Evolutionary conservation across 2,888 invertebrate species (phyloP), one percentile per base, ranked within the genome.

Genomic region (Cryptus armator): DNA sequence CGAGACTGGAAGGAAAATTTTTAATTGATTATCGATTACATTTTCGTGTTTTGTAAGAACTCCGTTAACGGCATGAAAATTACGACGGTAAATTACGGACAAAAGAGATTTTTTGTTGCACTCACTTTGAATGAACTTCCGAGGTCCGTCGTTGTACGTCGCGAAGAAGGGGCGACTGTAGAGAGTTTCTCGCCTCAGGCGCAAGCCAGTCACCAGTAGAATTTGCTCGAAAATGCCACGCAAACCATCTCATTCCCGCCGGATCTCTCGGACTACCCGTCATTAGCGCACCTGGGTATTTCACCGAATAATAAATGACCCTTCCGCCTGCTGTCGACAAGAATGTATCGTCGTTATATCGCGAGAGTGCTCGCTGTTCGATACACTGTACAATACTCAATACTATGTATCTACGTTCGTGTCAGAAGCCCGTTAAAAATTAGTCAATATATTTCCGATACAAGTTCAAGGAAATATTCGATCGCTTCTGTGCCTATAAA

Each of bases 241-340:
- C 78, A 37, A 71, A 71, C 64, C 9, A 9, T 79, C 62, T 64
- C 71, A n/a, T 51, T 12, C 62, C 37, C 62, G 62, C 2, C 3
- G 53, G 16, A 46, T n/a, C 14, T 51, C 37, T 29, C 51, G 51
- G 12, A 16, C 16, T 48, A 66, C 66, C 75, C 51, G 53, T 76
- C 75, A 76, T 76, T 76, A 66, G 51, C 66, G 62, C 51, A 70
- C 70, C 70, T 70, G 62, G n/a, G 78, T 78, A 78, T 70, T 70
- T 78, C 32, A 62, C 48, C 70, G 48, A 70, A 62, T 62, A 70
- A 70, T 62, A 62, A 78, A 78, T 78, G 62, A 16, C 37, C 59
- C 62, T 62, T 78, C 62, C 70, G 62, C 51, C 70, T 70, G 46
- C 78, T 62, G 78, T 70, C 78, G 56, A 59, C 43, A 59, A 56